Base-by-base conservation (phyloP, 2,797 vertebrate species). In the Galagoides demidoff region DNA sequence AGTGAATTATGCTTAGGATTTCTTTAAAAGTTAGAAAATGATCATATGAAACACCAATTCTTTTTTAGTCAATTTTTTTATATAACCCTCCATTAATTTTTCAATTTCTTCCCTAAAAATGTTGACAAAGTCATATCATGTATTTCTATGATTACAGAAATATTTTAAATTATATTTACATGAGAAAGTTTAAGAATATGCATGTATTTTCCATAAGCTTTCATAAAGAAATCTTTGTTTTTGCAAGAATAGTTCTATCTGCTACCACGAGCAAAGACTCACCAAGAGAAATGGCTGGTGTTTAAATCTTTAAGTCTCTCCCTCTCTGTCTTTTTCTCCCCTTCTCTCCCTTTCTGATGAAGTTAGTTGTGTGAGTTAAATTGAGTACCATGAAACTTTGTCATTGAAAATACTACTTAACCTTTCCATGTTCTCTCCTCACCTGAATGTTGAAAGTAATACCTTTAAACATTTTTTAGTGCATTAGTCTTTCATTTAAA, bases 81-180 rank as follows among this genome's bases (percentile, higher is more conserved):
- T 89, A 20, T 70, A 59, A 34, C 4, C 25, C 7, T 89, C 23
- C 89, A 34, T 78, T 77, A 85, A 64, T 71, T 93, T 34, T 23
- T 88, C n/a, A 63, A 4, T 85, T 93, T 85, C 19, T 84, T 85
- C 13, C 39, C 63, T 71, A 73, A 92, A 6, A 11, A 83, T 90
- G 20, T 73, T 73, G 63, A 83, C 23, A 93, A 89, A 89, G 25
- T 63, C 25, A 94, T 63, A 85, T 12, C 22, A 64, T 17, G 52
- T 61, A 85, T 78, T 83, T 95, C 25, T 70, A 22, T 89, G 22
- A 66, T 88, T 85, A 89, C 3, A 59, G 57, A 79, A 68, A n/a
- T 73, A 73, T 73, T 86, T 84, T 43, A 93, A 92, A 34, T 91
- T 70, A 25, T 25, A 70, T 37, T 89, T 17, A 71, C n/a, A 92